Evolutionary conservation across 2,888 invertebrate species (phyloP).

Genomic region (Drosophila mettleri): DNA sequence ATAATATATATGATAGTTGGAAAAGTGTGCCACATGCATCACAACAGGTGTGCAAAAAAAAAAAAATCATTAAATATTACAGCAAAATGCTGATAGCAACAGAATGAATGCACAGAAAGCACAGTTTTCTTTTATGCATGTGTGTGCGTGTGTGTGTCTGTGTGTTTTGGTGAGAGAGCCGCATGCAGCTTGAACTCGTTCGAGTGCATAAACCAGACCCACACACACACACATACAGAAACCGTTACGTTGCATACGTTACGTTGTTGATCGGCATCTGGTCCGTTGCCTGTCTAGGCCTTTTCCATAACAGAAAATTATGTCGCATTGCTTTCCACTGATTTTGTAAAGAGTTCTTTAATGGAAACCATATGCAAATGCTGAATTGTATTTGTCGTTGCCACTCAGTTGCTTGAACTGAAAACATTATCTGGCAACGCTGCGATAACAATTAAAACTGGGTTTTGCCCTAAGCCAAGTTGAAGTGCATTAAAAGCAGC

Average conservation of each 20-base stretch:
- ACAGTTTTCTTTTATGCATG: slow-evolving; percentile 12
- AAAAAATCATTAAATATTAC: slow-evolving; percentile 5
- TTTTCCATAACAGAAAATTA: slow-evolving; percentile 46
- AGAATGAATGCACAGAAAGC: slow-evolving; percentile 54
- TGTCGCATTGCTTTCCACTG: slow-evolving; percentile 45
- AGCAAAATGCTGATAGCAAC: slow-evolving; percentile 28
- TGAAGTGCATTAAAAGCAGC: slow-evolving; percentile 4
- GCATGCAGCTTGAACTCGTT: slow-evolving; percentile 29
- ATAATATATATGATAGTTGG: slow-evolving; percentile 20
- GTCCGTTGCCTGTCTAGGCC: neutral
- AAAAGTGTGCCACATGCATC: slow-evolving; percentile 51
- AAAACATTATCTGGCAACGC: slow-evolving; percentile 7
- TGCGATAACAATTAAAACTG: neutral
- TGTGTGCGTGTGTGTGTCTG: neutral
- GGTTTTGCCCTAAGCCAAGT: slow-evolving; percentile 2
- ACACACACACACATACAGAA: slow-evolving; percentile 18
- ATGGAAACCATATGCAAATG: slow-evolving; percentile 41
- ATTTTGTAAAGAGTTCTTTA: slow-evolving; percentile 46
- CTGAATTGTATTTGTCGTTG: slow-evolving; percentile 8
- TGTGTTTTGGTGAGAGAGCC: slow-evolving; percentile 2
- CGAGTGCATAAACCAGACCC: slow-evolving; percentile 30
- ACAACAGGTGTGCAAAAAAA: slow-evolving; percentile 67
- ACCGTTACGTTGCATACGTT: slow-evolving; percentile 74
- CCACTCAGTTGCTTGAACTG: slow-evolving; percentile 8
- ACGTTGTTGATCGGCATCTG: slow-evolving; percentile 39